Conservation (phyloP, 2,797 vertebrate species). For the Aeoliscus strigatus region DNA sequence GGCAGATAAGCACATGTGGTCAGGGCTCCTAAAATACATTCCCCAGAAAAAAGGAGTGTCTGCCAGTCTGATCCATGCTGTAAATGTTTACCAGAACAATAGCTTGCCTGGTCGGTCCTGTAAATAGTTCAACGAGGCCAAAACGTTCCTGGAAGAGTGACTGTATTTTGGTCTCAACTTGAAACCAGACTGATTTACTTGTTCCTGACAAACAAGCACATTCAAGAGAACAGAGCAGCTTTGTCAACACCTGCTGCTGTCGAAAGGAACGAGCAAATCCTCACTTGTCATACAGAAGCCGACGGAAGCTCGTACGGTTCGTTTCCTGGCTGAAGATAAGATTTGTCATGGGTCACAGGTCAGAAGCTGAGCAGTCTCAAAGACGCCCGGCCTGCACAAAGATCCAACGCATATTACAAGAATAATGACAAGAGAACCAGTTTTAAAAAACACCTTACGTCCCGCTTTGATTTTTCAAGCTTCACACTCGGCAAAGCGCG, state of each 20-base stretch:
- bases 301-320: slow-evolving; percentile 13
- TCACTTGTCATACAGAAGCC: slow-evolving; percentile 4
- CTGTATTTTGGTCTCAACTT: slow-evolving; percentile 11
- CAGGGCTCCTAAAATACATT: slow-evolving; percentile 74
- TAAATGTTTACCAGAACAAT: slow-evolving; percentile 66
- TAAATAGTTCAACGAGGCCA: slow-evolving; percentile 47
- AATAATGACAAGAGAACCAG: no score
- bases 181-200: no score
- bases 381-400: no score
- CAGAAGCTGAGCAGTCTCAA: slow-evolving; percentile 44
- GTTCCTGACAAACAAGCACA: no score
- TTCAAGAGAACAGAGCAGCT: not conserved
- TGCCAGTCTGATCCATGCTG: slow-evolving; percentile 41
- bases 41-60: slow-evolving; percentile 65
- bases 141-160: slow-evolving; percentile 46
- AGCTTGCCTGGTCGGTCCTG: slow-evolving; percentile 48
- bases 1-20: slow-evolving; percentile 65
- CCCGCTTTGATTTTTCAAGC: slow-evolving; percentile 6
- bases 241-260: not conserved
- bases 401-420: no score
- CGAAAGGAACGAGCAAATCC: not conserved
- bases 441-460: not conserved
- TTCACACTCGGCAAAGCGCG: slow-evolving; percentile 16
- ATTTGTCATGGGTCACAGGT: slow-evolving; percentile 46
- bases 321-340: slow-evolving; percentile 23